phyloP scores from a whole-genome alignment of 2,797 vertebrate genomes.

The Cirrhinus molitorella region DNA sequence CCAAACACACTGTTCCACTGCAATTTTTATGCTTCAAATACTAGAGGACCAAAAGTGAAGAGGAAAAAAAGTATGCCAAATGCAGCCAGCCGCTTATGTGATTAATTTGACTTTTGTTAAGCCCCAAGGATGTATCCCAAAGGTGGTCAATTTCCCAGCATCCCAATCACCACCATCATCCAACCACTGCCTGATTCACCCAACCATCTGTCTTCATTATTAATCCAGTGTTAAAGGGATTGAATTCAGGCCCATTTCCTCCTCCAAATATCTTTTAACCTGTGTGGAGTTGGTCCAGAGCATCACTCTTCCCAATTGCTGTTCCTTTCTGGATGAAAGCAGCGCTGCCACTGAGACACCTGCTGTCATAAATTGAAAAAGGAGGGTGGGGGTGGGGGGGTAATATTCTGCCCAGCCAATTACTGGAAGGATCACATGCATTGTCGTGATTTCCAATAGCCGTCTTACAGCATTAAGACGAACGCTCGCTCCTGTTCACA shows the following conservation, averaged over 20 bases:
- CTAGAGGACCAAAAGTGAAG: not conserved
- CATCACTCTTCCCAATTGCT: slow-evolving; percentile 77
- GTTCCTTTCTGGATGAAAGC: slow-evolving; percentile 66
- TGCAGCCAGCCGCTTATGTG: not conserved
- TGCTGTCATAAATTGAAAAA: slow-evolving; percentile 53
- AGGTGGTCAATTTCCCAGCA: slow-evolving; percentile 45
- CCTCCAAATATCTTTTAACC: slow-evolving; percentile 62
- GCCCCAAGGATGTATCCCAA: not conserved
- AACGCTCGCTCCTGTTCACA: not conserved
- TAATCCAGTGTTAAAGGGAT: slow-evolving; percentile 75
- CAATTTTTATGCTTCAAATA: not conserved
- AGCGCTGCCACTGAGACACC: slow-evolving; percentile 35
- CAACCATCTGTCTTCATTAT: slow-evolving; percentile 66
- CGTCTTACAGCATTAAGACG: slow-evolving; percentile 19
- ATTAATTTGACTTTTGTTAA: slow-evolving; percentile 24
- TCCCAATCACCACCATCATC: slow-evolving; percentile 46
- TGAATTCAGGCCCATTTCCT: slow-evolving; percentile 67
- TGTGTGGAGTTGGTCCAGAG: slow-evolving; percentile 74
- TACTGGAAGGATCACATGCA: slow-evolving; percentile 54
- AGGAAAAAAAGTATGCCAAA: not conserved
- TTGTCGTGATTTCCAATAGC: slow-evolving; percentile 46
- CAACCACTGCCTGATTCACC: slow-evolving; percentile 51
- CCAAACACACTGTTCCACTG: not conserved
- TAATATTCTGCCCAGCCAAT: slow-evolving; percentile 51
- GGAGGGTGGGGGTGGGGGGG: not conserved